A percentile compares a stretch with the other conserved stretches of the same genome.
phyloP scores from a whole-genome alignment of 2,888 invertebrate genomes.

The Heliconius hortense region DNA sequence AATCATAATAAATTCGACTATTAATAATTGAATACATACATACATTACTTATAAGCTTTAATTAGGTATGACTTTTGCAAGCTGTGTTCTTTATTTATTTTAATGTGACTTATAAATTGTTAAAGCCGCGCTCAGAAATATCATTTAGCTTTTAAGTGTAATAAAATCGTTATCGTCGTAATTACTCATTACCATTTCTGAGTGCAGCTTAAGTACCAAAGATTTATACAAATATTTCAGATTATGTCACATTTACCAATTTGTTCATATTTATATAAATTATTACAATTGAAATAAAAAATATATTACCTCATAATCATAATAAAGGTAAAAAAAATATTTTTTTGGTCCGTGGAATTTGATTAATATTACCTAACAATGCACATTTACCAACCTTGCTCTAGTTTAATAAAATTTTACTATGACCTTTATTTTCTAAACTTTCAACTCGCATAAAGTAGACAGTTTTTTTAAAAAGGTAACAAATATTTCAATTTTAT shows the following conservation, averaged over 20 bases:
- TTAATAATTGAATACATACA: slow-evolving; percentile 56
- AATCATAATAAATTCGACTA: slow-evolving; percentile 43
- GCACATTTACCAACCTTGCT: neutral
- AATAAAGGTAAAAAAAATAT: neutral
- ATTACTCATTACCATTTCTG: neutral
- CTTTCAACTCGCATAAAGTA: neutral
- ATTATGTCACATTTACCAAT: slow-evolving; percentile 4
- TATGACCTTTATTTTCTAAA: neutral
- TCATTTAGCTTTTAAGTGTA: neutral
- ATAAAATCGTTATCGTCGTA: no score
- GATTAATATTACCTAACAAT: neutral
- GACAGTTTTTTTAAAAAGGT: neutral
- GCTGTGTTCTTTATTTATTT: neutral
- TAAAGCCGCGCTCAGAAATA: neutral
- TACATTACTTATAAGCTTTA: neutral
- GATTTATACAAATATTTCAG: neutral
- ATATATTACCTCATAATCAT: neutral
- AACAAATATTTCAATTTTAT: neutral
- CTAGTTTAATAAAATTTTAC: neutral
- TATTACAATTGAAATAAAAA: neutral
- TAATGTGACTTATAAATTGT: neutral
- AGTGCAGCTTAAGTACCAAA: neutral
- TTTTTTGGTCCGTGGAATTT: neutral
- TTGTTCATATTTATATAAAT: slow-evolving; percentile 7
- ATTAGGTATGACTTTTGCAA: neutral